These are phyloP conservation scores for Loripinus fragilis DNA, from an alignment of 2,888 invertebrate genomes.

Conservation along the genomic window DNA sequence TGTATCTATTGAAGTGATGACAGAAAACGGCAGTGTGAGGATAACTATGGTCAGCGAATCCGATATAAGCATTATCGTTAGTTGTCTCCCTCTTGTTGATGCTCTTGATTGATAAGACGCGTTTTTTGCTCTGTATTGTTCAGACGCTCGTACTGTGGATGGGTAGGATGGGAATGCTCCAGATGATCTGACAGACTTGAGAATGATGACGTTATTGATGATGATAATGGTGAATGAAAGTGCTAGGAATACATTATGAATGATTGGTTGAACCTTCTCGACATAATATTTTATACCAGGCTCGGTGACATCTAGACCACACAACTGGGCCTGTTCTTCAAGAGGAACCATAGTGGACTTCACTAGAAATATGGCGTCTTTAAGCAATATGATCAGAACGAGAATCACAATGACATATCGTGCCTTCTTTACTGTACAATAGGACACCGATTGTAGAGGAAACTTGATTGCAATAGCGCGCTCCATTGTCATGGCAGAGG, in stretches of 20 bases:
- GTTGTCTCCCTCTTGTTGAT: conserved; percentile 60
- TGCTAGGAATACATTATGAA: conserved; percentile 67
- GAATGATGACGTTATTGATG: conserved; percentile 69
- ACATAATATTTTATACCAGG: conserved; percentile 29
- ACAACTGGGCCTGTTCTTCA: conserved; percentile 59
- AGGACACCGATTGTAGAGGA: conserved; percentile 64
- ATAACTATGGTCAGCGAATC: conserved; percentile 71
- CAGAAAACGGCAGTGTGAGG: conserved; percentile 70
- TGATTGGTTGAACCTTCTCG: conserved; percentile 62
- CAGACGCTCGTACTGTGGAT: background rate
- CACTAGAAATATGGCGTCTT: conserved; percentile 62
- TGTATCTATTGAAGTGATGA: conserved; percentile 55
- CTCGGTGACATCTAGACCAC: conserved; percentile 59
- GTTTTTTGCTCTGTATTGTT: background rate
- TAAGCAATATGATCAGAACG: conserved; percentile 58
- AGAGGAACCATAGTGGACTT: conserved; percentile 57
- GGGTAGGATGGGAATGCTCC: conserved; percentile 25
- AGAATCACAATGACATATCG: conserved; percentile 60
- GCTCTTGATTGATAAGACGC: background rate
- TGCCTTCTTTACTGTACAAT: conserved; percentile 67
- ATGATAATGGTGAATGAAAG: conserved; percentile 66
- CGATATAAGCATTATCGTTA: conserved; percentile 69
- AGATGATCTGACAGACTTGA: conserved; percentile 59
- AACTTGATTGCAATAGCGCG: conserved; percentile 69
- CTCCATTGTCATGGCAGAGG: conserved; percentile 75